Base-by-base conservation (phyloP, 2,888 invertebrate genomes). In the Eucriotettix oculatus region DNA sequence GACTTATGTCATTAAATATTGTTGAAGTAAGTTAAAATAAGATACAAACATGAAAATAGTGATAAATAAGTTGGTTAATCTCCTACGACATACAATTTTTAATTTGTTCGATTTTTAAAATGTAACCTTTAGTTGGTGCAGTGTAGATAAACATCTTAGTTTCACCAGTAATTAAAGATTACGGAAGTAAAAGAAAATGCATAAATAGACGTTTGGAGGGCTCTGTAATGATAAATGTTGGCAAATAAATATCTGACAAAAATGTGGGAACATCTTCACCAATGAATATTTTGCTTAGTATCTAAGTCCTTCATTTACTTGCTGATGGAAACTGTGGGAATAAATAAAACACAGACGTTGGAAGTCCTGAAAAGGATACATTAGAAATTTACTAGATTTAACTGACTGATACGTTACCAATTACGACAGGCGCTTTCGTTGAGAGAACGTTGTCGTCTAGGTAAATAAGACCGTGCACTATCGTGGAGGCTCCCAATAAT, bases 381-480 rank as follows among this genome's bases (percentile, higher is more conserved):
- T 29, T 29, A 2, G 29, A 29, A 29, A 29, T 29, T 29, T 40
- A 16, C 29, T 5, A 7, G 29, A 29, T n/a, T 56, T 12, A 43
- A 53, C 11, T 42, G 9, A 42, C 7, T 60, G 42, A 1, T 14
- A 44, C 16, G 62, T 65, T 66, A 72, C 74, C 77, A 61, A 79
- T 72, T 42, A 73, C 73, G 1, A 74, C 73, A 1, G 80, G 74
- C 62, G 78, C 75, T 56, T 78, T 75, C 57, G 74, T 71, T 17
- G 73, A 75, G 40, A 75, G 72, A 0, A 79, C 77, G 67, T 83
- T 82, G 65, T 83, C 83, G 63, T 83, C 83, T 10, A 83, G 71
- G 65, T 82, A 83, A 9, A 78, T 77, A 17, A 83, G 70, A 10
- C 82, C 82, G 16, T 81, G 74, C 0, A 78, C 73, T 54, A 76